phyloP scores from a whole-genome alignment of 2,797 vertebrate genomes.

The Myotis findleyi region DNA sequence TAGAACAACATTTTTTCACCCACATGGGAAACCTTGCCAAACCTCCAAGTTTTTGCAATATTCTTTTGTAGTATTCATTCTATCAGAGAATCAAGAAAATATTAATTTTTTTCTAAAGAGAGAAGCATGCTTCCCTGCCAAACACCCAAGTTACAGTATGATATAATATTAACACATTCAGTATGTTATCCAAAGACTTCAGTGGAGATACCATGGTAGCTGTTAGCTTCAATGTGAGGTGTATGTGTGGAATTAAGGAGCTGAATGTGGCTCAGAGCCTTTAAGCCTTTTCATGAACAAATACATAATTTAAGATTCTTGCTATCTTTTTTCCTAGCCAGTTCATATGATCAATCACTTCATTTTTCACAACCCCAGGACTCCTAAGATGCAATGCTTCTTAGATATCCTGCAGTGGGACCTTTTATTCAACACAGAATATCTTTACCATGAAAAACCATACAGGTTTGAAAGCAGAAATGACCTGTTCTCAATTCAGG shows the following conservation, averaged over 20 bases:
- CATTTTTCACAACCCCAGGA: slow-evolving; percentile 27
- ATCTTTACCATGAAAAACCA: slow-evolving; percentile 9
- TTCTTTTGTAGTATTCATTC: slow-evolving; percentile 90
- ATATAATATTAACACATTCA: slow-evolving; percentile 83
- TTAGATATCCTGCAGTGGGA: neutral
- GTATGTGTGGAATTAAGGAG: neutral
- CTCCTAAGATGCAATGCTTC: neutral
- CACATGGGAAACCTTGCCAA: slow-evolving; percentile 87
- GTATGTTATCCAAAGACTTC: slow-evolving; percentile 78
- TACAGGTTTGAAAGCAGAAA: slow-evolving; percentile 9
- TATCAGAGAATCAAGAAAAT: slow-evolving; percentile 89
- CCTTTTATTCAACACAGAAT: slow-evolving; percentile 40
- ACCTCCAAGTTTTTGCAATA: slow-evolving; percentile 89
- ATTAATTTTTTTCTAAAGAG: slow-evolving; percentile 85
- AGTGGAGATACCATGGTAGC: slow-evolving; percentile 50
- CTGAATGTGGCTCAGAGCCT: neutral
- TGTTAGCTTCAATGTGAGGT: slow-evolving; percentile 4
- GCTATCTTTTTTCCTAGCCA: slow-evolving; percentile 40
- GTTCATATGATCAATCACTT: slow-evolving; percentile 55
- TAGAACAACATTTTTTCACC: slow-evolving; percentile 87
- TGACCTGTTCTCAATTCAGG: slow-evolving; percentile 29
- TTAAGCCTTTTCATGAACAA: slow-evolving; percentile 63
- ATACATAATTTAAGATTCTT: slow-evolving; percentile 55
- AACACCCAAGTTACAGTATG: slow-evolving; percentile 76
- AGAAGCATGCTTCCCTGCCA: slow-evolving; percentile 83